Evolutionary conservation across 2,113 vertebrate species (phyloP), one percentile per base, ranked within the genome.

Genomic region (Chaenocephalus aceratus): DNA sequence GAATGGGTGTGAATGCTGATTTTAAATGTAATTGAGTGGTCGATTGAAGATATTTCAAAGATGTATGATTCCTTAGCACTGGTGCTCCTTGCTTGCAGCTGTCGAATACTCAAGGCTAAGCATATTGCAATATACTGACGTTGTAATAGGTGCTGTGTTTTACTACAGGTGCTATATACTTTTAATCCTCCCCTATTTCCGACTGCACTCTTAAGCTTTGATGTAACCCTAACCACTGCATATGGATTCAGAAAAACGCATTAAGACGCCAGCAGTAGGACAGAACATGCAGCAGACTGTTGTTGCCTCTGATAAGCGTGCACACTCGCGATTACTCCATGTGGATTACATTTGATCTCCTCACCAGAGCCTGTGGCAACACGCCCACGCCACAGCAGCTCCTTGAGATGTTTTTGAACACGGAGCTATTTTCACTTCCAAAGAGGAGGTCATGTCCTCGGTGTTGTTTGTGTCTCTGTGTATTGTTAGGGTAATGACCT

Each of bases 331-430:
- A 56, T 52, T 61, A 75, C 53, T 58, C 63, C 62, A 57, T 67
- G 21, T 75, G 62, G 36, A 54, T 73, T 61, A 21, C 13, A 36
- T 61, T 61, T 44, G 46, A 71, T 57, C 12, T 14, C 68, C 48
- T 51, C 51, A 45, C 30, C n/a, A n/a, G 54, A 9, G 51, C 54
- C 54, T 77, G 9, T 23, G 65, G 59, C 79, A 77, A 63, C 74
- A 74, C 58, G 48, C 69, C 53, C 48, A 75, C 72, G 57, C 64
- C 49, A 64, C 44, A 68, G n/a, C 12, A 53, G 10, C 36, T 26
- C 14, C 41, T 56, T 69, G 15, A 54, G 10, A 56, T n/a, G 15
- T 21, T 52, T 41, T 79, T 72, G 16, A 30, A 53, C 3, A 0
- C 60, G 9, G 14, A 21, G 21, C 21, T 75, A 63, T 81, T 56